Conservation (phyloP, 2,113 vertebrate species). For the Ardeotis arabs region DNA sequence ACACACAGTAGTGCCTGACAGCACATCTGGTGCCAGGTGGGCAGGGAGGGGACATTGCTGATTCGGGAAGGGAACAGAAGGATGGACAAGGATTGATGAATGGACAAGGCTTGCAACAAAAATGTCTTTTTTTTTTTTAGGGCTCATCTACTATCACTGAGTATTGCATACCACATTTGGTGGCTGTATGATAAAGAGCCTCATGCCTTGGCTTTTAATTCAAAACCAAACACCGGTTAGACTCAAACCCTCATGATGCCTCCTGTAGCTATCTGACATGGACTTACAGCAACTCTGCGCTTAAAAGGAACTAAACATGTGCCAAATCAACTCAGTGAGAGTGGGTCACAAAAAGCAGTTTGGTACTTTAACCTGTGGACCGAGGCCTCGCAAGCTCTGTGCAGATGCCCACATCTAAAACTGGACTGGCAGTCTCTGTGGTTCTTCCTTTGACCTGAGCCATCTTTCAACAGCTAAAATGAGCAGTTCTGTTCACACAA, state of each 20-base stretch:
- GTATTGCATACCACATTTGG: neutral
- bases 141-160: neutral
- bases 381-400: accelerated
- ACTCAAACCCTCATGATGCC: neutral
- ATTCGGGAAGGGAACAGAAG: constrained; percentile 75
- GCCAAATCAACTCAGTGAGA: neutral
- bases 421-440: neutral
- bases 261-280: neutral
- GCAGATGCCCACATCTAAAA: neutral
- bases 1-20: constrained; percentile 70
- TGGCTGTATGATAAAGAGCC: neutral
- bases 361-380: neutral
- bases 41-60: constrained; percentile 69
- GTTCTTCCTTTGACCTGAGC: neutral
- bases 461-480: neutral
- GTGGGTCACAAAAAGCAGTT: neutral
- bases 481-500: neutral
- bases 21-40: constrained; percentile 86
- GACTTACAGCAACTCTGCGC: neutral
- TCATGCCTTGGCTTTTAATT: neutral
- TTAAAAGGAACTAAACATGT: neutral
- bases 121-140: neutral
- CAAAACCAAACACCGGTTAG: neutral
- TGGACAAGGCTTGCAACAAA: constrained; percentile 67
- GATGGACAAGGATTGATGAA: constrained; percentile 80